Percentiles rank a stretch among this genome's conserved stretches.
phyloP scores from a whole-genome alignment of 2,797 vertebrate genomes.

The Coregonus sp. region DNA sequence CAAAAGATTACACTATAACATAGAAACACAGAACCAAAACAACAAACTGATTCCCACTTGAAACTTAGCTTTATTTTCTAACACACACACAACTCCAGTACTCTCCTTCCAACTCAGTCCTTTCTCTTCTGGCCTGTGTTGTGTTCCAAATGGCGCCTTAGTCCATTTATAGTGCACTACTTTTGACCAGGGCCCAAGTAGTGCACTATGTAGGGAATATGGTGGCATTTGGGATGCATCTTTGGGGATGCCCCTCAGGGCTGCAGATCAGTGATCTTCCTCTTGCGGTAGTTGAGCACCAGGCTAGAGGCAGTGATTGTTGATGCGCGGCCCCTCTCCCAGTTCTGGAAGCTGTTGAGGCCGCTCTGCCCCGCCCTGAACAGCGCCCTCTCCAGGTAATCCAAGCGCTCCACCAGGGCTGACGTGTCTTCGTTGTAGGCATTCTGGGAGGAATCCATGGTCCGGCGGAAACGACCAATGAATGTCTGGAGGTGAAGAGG shows the following conservation, averaged over 20 bases:
- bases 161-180: too few relatives aligned
- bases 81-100: conserved; percentile 16
- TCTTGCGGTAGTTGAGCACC: conserved; percentile 92
- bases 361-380: conserved; percentile 89
- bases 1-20: too few relatives aligned
- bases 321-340: conserved; percentile 90
- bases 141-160: background rate
- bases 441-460: conserved; percentile 97
- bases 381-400: conserved; percentile 85
- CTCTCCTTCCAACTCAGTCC: background rate
- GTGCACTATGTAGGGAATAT: too few relatives aligned
- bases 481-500: conserved; percentile 80
- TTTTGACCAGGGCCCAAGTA: too few relatives aligned
- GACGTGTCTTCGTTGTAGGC: conserved; percentile 94
- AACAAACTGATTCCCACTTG: too few relatives aligned
- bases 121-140: too few relatives aligned
- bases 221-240: background rate
- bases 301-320: conserved; percentile 91
- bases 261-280: conserved; percentile 85
- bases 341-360: conserved; percentile 90
- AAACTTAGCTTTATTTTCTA: background rate
- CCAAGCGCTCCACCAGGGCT: conserved; percentile 82
- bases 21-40: too few relatives aligned
- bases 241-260: conserved; percentile 45
- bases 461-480: conserved; percentile 88